Conservation (phyloP, 2,888 invertebrate genomes). For the Copidosoma aretas region DNA sequence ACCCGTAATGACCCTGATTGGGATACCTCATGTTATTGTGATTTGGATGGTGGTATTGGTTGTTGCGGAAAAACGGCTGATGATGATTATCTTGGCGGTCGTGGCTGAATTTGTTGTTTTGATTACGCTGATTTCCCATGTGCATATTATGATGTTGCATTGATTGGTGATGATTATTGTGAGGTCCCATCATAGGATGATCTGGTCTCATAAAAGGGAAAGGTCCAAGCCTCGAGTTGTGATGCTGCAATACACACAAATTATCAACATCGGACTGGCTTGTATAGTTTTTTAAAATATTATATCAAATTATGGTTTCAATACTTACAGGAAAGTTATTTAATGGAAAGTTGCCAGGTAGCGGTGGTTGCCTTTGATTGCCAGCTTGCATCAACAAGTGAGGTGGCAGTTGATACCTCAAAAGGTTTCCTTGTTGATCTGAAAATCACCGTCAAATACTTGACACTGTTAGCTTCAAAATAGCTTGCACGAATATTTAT, state of each 20-base stretch:
- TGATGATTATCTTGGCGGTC: conserved; percentile 56
- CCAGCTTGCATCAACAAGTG: conserved; percentile 54
- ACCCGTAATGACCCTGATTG: conserved; percentile 48
- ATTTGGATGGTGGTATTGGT: conserved; percentile 54
- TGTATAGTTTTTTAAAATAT: background rate
- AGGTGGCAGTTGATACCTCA: conserved; percentile 56
- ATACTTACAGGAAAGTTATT: conserved; percentile 55
- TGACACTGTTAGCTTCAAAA: conserved; percentile 21
- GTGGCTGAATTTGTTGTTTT: conserved; percentile 51
- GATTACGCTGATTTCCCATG: conserved; percentile 53
- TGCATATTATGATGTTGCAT: conserved; percentile 57
- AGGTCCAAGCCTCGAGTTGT: conserved; percentile 55
- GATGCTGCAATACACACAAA: conserved; percentile 48
- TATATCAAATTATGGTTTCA: background rate
- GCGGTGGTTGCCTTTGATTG: conserved; percentile 51
- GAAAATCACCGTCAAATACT: background rate
- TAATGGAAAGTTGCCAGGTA: conserved; percentile 52
- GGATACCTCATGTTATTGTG: conserved; percentile 46
- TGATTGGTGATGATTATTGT: conserved; percentile 51
- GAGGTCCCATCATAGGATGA: conserved; percentile 54
- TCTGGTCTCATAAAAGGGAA: conserved; percentile 60
- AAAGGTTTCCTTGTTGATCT: conserved; percentile 51
- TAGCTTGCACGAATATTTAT: conserved; percentile 1
- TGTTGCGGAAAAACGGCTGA: conserved; percentile 59
- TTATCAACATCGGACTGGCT: background rate